A percentile compares a stretch with the other conserved stretches of the same genome.
phyloP scores from a whole-genome alignment of 2,797 vertebrate species.

The Amblyraja radiata region DNA sequence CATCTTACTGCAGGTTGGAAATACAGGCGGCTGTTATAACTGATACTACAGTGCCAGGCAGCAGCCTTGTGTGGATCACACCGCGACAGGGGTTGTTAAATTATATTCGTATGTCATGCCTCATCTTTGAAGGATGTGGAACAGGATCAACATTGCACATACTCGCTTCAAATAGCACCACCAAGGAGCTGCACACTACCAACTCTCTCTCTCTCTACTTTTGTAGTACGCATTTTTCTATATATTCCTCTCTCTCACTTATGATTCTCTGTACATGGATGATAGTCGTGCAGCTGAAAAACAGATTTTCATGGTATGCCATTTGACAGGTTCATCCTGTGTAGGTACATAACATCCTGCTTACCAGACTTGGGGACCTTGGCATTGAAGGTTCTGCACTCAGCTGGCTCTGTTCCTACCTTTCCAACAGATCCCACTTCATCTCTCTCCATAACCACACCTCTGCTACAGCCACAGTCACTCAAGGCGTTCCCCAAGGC shows the following conservation, averaged over 20 bases:
- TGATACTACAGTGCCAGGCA: neutral
- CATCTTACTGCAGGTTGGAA: slow-evolving; percentile 41
- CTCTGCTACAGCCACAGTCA: too few species aligned
- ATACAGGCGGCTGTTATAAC: slow-evolving; percentile 36
- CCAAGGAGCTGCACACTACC: neutral
- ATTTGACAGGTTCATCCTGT: neutral
- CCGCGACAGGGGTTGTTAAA: neutral
- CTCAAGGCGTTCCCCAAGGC: too few species aligned
- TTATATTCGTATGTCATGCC: neutral
- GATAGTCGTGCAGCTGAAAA: neutral
- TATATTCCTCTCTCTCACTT: neutral
- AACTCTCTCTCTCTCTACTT: neutral
- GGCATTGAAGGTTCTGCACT: too few species aligned
- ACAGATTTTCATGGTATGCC: neutral
- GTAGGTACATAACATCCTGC: neutral
- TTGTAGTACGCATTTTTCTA: neutral
- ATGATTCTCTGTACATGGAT: neutral
- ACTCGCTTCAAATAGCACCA: neutral
- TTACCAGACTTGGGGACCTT: too few species aligned
- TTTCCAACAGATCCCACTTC: too few species aligned
- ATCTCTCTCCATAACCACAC: too few species aligned
- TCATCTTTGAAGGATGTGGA: slow-evolving; percentile 15
- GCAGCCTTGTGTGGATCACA: neutral
- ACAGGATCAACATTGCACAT: neutral
- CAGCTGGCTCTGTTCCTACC: too few species aligned